Percentiles rank a stretch among this genome's conserved stretches.
These are phyloP conservation scores for Encarsia formosa DNA, from an alignment of 2,888 invertebrate genomes.

Conservation along the genomic window DNA sequence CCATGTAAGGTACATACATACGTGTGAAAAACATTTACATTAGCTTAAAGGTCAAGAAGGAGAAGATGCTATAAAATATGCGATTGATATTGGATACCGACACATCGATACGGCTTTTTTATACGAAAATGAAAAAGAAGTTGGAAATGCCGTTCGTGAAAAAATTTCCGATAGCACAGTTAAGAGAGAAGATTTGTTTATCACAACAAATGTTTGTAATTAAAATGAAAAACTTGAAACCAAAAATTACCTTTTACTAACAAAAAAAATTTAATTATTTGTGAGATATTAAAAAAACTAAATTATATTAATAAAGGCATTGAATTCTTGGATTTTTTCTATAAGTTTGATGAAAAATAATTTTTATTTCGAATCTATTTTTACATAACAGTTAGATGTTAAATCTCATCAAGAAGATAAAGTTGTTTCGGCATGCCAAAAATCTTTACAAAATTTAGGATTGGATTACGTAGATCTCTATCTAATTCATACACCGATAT, in stretches of 20 bases:
- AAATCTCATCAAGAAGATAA: constrained; percentile 58
- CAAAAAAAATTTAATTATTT: too few species aligned
- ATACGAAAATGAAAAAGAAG: constrained; percentile 54
- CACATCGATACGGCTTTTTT: constrained; percentile 56
- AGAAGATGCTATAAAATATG: constrained; percentile 46
- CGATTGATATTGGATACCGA: constrained; percentile 55
- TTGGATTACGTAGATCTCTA: constrained; percentile 81
- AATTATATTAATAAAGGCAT: too few species aligned
- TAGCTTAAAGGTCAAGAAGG: constrained; percentile 68
- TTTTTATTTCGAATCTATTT: neutral
- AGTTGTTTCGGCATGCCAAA: constrained; percentile 56
- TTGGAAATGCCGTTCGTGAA: constrained; percentile 52
- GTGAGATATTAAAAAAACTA: too few species aligned
- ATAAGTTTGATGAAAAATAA: too few species aligned
- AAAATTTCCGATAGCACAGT: constrained; percentile 53
- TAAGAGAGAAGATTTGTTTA: constrained; percentile 54
- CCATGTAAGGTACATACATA: too few species aligned
- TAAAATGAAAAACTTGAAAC: neutral
- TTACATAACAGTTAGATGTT: constrained; percentile 57
- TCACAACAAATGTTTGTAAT: constrained; percentile 55
- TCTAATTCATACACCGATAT: constrained; percentile 89
- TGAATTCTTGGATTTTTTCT: too few species aligned
- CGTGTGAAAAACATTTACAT: constrained; percentile 2
- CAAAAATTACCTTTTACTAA: too few species aligned
- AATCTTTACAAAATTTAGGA: constrained; percentile 68